Conservation (phyloP, 2,113 vertebrate genomes). For the Crotalus viridis region DNA sequence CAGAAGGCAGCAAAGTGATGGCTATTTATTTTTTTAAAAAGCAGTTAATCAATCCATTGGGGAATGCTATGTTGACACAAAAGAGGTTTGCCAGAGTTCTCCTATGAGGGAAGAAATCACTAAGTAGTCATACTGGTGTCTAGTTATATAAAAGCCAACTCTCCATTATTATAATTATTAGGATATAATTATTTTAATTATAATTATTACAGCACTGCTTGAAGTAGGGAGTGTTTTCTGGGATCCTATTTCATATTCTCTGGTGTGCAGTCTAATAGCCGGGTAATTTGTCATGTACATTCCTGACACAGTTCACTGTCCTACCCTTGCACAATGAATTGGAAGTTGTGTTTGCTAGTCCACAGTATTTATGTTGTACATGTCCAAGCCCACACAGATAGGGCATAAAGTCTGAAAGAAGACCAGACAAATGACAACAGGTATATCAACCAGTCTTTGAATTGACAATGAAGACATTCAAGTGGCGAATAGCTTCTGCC, state of each 20-base stretch:
- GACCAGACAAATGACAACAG: not conserved
- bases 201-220: not conserved
- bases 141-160: not conserved
- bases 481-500: not conserved
- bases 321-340: not conserved
- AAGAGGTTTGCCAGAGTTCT: not conserved
- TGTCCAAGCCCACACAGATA: not conserved
- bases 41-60: not conserved
- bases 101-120: not conserved
- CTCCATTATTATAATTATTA: not conserved
- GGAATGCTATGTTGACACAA: not conserved
- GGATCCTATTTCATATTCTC: not conserved
- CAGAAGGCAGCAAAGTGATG: not conserved
- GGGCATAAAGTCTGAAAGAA: not conserved
- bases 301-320: not conserved
- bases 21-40: not conserved
- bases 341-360: not conserved
- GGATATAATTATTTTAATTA: not conserved
- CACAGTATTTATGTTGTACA: not conserved
- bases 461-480: not conserved
- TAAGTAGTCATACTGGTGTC: not conserved
- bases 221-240: not conserved
- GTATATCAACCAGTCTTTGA: not conserved
- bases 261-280: not conserved
- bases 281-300: not conserved